phyloP scores from a whole-genome alignment of 1,140 invertebrate genomes.

The Ridgeia piscesae region DNA sequence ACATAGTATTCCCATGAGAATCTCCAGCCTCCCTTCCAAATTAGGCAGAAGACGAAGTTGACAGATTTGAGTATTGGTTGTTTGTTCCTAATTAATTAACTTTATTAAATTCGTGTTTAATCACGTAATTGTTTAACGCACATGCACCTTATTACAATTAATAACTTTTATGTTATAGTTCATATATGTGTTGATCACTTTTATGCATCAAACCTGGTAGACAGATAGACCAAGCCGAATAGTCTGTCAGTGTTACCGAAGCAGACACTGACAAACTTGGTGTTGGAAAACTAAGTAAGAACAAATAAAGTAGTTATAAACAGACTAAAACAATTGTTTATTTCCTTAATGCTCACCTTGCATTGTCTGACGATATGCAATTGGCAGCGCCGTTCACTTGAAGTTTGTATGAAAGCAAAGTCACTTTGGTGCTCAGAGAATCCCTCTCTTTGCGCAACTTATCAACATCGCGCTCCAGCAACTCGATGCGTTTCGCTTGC shows the following conservation, averaged over 20 bases:
- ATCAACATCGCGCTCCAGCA: conserved; percentile 25
- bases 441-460: conserved; percentile 21
- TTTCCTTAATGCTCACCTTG: not conserved
- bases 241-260: not conserved
- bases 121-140: too few relatives aligned
- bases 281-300: too few relatives aligned
- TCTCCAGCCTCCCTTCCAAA: not conserved
- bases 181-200: too few relatives aligned
- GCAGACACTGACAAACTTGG: too few relatives aligned
- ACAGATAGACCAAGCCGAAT: not conserved
- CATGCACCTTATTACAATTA: too few relatives aligned
- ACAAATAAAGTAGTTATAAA: too few relatives aligned
- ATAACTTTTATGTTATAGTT: too few relatives aligned
- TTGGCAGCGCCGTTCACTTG: conserved; percentile 10
- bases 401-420: conserved; percentile 27
- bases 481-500: conserved; percentile 29
- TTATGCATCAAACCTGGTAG: not conserved
- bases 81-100: too few relatives aligned
- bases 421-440: conserved; percentile 27
- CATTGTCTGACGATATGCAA: not conserved
- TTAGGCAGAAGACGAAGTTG: too few relatives aligned
- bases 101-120: too few relatives aligned
- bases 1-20: not conserved
- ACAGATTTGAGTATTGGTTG: too few relatives aligned
- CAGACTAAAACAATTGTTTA: not conserved